Evolutionary conservation across 2,797 vertebrate species (phyloP), one percentile per base, ranked within the genome.

Genomic region (Acestrorhynchus altus): DNA sequence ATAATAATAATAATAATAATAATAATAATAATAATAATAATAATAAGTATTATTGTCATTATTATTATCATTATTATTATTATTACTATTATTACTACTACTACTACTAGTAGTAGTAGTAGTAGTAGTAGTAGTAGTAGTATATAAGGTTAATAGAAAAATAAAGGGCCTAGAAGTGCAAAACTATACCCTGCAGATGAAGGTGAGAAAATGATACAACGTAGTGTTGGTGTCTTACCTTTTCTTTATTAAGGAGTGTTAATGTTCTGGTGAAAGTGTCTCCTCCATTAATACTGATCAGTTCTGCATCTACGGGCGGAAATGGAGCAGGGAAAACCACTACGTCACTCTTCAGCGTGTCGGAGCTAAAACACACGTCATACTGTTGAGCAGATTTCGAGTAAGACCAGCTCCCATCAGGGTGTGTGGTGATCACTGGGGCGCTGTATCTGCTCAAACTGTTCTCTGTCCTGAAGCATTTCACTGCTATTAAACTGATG

Each of bases 321-420:
- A 79, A 88, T 16, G 79, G 83, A 0, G 81, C 76, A 0, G 88
- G 87, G 68, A 87, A 89, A 85, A 90, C 86, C 77, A 91, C 78
- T 63, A 91, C 77, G 51, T 89, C 88, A 84, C 88, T 88, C 80
- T 89, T 90, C 44, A 89, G 72, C 0, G 87, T 90, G 81, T 90
- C 88, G 42, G 88, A 88, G 67, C 85, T 87, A 78, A 91, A 89
- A 68, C 88, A 88, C 72, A 89, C 84, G 73, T 90, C 87, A 76
- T 88, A 90, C 82, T 90, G 89, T 81, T 90, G 88, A 74, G 87
- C 87, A 78, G 88, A 65, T 80, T 88, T 87, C 52, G 88, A 90
- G 85, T 88, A 90, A 84, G 88, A 89, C 88, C 89, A 90, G 83
- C 83, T 90, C 67, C 87, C 89, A 56, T 90, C 89, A 84, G 86